phyloP scores from a whole-genome alignment of 2,797 vertebrate species.

The Pitangus sulphuratus region DNA sequence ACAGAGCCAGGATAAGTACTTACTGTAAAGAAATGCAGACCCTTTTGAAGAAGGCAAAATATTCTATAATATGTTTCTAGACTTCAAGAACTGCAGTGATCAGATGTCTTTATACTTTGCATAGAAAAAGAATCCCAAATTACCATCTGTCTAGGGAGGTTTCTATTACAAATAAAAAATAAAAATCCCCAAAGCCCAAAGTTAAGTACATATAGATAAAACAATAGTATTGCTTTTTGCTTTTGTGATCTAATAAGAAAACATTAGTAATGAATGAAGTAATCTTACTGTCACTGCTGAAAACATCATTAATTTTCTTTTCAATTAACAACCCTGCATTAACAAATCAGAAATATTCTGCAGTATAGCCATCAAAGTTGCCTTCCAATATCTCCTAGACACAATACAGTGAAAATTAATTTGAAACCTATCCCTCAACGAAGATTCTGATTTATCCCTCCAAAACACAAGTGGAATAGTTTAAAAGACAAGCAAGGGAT shows the following conservation, averaged over 20 bases:
- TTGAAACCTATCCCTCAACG: background rate
- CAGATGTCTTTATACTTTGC: background rate
- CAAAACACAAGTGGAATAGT: background rate
- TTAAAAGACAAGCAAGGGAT: background rate
- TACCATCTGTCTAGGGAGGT: background rate
- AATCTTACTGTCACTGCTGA: background rate
- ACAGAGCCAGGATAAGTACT: background rate
- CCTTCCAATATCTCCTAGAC: background rate
- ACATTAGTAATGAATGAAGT: background rate
- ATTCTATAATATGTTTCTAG: background rate
- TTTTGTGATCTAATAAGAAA: background rate
- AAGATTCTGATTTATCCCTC: background rate
- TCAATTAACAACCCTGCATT: background rate
- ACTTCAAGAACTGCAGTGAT: background rate
- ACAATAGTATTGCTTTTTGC: background rate
- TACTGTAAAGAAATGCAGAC: background rate
- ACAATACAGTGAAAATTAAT: background rate
- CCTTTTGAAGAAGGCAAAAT: background rate
- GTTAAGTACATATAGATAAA: background rate
- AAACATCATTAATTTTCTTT: background rate
- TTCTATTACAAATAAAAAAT: background rate
- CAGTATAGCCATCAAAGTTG: background rate
- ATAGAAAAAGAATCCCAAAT: background rate
- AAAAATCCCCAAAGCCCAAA: rapidly evolving
- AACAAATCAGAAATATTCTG: background rate